Conservation (phyloP, 2,888 invertebrate genomes). For the Hydrotaea diabolus region DNA sequence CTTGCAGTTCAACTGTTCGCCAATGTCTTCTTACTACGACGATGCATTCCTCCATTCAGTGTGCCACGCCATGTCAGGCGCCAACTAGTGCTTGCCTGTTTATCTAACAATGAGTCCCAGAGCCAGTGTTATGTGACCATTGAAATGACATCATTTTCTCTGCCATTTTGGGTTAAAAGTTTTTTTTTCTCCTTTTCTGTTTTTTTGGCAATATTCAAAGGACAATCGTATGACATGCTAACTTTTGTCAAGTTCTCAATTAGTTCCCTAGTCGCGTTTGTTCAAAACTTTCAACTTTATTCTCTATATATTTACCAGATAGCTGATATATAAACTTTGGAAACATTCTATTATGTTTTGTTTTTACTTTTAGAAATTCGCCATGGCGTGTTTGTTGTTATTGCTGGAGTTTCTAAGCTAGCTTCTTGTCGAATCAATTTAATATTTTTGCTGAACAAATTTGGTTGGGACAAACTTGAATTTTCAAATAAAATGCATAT, state of each 20-base stretch:
- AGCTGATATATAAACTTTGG: slow-evolving; percentile 51
- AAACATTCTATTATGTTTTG: slow-evolving; percentile 39
- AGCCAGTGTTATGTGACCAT: slow-evolving; percentile 47
- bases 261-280: slow-evolving; percentile 65
- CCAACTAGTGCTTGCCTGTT: slow-evolving; percentile 40
- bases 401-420: background rate
- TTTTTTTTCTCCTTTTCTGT: no score
- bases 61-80: background rate
- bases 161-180: slow-evolving; percentile 48
- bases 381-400: background rate
- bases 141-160: slow-evolving; percentile 43
- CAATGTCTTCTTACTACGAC: slow-evolving; percentile 16
- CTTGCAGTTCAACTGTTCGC: slow-evolving; percentile 31
- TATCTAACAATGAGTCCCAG: slow-evolving; percentile 50
- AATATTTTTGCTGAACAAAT: background rate
- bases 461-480: background rate
- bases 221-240: slow-evolving; percentile 52
- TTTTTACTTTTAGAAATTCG: slow-evolving; percentile 10
- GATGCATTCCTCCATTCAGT: background rate
- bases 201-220: slow-evolving; percentile 9
- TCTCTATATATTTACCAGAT: slow-evolving; percentile 60
- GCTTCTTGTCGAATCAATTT: slow-evolving; percentile 28
- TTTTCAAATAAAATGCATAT: background rate
- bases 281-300: slow-evolving; percentile 60
- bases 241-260: slow-evolving; percentile 63